Conservation (phyloP, 1,140 invertebrate species). For the Semibalanus balanoides region DNA sequence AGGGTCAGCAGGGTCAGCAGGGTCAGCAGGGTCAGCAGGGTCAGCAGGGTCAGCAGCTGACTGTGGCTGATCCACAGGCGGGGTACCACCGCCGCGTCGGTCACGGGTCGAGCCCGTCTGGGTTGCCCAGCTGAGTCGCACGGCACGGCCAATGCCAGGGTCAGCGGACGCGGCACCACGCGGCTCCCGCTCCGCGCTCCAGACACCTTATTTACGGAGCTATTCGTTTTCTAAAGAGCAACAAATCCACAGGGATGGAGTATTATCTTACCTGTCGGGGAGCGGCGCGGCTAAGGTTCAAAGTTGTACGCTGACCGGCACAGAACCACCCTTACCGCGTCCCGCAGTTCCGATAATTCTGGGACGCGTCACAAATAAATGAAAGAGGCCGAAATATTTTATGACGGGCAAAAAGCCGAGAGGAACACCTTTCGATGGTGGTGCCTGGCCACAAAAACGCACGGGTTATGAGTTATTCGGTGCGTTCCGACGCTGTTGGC, state of each 20-base stretch:
- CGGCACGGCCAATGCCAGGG: neutral
- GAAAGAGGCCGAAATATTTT: neutral
- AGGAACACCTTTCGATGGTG: neutral
- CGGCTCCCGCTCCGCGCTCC: too few relatives aligned
- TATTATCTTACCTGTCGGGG: neutral
- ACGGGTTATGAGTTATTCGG: neutral
- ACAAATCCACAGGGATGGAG: neutral
- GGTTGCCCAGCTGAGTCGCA: too few relatives aligned
- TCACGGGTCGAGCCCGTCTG: neutral
- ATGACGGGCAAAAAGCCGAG: neutral
- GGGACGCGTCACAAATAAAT: neutral
- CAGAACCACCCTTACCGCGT: neutral
- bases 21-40: too few relatives aligned
- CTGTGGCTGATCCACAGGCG: too few relatives aligned
- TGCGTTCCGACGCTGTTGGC: too few relatives aligned
- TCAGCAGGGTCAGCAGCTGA: too few relatives aligned
- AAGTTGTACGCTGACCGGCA: neutral
- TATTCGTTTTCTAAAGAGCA: neutral
- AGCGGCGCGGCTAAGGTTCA: neutral
- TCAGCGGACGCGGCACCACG: neutral
- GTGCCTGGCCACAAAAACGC: neutral
- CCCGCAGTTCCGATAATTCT: neutral
- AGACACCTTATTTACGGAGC: neutral
- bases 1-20: too few relatives aligned
- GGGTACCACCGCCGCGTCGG: too few relatives aligned